These are phyloP conservation scores for Craterocephalus amniculus DNA, from an alignment of 2,797 vertebrate species.

Conservation along the genomic window DNA sequence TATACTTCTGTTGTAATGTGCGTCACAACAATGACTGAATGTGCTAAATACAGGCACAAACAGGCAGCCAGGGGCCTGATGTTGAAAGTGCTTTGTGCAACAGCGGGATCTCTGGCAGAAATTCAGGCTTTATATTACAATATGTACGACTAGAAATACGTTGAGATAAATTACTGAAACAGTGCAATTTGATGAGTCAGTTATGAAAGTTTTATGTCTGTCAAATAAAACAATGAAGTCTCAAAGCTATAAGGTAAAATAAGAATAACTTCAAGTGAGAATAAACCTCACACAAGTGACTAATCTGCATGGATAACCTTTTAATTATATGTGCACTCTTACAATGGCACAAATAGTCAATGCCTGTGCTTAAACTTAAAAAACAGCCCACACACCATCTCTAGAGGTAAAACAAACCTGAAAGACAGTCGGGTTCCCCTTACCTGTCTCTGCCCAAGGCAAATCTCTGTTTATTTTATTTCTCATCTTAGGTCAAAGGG, in stretches of 20 bases:
- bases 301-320: not conserved
- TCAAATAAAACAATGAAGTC: not conserved
- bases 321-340: not conserved
- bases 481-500: slow-evolving; percentile 28
- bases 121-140: not conserved
- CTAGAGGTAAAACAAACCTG: not conserved
- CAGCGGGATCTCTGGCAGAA: no score
- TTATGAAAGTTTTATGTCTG: not conserved
- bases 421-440: slow-evolving; percentile 16
- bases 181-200: not conserved
- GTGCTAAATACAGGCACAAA: not conserved
- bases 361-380: not conserved
- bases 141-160: not conserved
- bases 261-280: not conserved
- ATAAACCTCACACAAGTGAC: not conserved
- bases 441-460: slow-evolving; percentile 36
- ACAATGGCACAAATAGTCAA: not conserved
- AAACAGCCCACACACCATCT: not conserved
- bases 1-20: not conserved
- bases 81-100: not conserved
- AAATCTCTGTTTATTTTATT: slow-evolving; percentile 43
- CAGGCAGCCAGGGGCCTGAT: not conserved
- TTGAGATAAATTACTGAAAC: not conserved
- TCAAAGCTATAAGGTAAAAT: not conserved
- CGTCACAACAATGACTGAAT: not conserved